Conservation (phyloP, 1,140 invertebrate species). For the Drosophila asahinai region DNA sequence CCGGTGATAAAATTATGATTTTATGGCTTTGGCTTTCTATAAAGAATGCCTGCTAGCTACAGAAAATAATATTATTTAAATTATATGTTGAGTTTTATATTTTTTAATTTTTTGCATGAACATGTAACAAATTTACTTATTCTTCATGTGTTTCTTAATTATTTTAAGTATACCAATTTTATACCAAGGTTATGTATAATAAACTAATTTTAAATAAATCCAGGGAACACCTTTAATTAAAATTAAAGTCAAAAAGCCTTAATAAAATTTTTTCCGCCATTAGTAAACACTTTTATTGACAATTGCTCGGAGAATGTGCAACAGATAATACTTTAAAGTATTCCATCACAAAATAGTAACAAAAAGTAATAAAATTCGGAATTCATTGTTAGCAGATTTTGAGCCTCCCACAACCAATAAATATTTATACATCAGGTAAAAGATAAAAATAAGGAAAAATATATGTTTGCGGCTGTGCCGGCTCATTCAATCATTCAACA, state of each 20-base stretch:
- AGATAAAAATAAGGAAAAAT: background rate
- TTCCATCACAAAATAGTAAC: background rate
- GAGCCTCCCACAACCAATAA: background rate
- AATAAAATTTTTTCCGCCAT: background rate
- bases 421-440: constrained; percentile 21
- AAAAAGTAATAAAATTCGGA: constrained; percentile 2
- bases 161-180: background rate
- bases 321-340: background rate
- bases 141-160: too few species aligned
- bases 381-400: constrained; percentile 9
- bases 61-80: background rate
- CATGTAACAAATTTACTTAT: too few species aligned
- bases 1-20: constrained; percentile 2
- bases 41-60: background rate
- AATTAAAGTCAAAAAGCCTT: background rate
- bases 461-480: background rate
- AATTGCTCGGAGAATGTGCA: background rate
- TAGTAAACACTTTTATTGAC: background rate
- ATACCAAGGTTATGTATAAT: too few species aligned
- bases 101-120: too few species aligned
- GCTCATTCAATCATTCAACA: constrained; percentile 27
- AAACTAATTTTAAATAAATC: background rate
- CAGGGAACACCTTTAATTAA: background rate
- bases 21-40: background rate
- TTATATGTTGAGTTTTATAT: background rate